These are phyloP conservation scores for Phoenicopterus ruber DNA, from an alignment of 2,113 vertebrate species.

Conservation along the genomic window DNA sequence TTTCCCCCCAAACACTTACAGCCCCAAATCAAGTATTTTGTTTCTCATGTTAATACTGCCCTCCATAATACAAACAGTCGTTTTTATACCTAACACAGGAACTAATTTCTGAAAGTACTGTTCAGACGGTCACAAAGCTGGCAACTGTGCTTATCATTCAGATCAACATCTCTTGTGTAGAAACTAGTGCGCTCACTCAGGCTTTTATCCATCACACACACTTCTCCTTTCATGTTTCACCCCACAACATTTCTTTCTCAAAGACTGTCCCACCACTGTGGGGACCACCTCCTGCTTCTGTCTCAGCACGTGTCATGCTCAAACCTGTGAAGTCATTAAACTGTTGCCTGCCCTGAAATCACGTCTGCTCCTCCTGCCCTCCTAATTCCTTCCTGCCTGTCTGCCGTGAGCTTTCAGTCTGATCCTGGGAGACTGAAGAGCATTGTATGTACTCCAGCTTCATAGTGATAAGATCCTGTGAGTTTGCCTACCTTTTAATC, in stretches of 20 bases:
- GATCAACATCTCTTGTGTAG: neutral
- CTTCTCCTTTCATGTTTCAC: neutral
- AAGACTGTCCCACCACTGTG: neutral
- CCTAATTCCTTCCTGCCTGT: neutral
- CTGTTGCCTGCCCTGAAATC: neutral
- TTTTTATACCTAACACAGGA: constrained; percentile 39
- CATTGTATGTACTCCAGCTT: accelerated
- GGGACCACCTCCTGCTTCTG: neutral
- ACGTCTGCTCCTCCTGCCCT: neutral
- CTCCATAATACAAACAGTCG: neutral
- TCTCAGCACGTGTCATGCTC: neutral
- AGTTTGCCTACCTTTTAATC: neutral
- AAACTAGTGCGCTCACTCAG: neutral
- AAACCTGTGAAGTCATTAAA: neutral
- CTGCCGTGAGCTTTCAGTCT: neutral
- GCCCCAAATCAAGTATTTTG: constrained; percentile 26
- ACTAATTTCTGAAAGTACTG: constrained; percentile 51
- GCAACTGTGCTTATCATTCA: constrained; percentile 33
- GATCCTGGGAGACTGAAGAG: neutral
- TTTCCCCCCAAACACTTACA: neutral
- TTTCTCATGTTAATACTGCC: constrained; percentile 18
- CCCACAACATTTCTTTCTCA: neutral
- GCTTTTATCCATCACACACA: neutral
- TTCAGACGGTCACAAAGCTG: constrained; percentile 47
- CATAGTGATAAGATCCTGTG: neutral